Evolutionary conservation across 2,888 invertebrate genomes (phyloP).

Genomic region (Gastracanthus pulcherrimus): DNA sequence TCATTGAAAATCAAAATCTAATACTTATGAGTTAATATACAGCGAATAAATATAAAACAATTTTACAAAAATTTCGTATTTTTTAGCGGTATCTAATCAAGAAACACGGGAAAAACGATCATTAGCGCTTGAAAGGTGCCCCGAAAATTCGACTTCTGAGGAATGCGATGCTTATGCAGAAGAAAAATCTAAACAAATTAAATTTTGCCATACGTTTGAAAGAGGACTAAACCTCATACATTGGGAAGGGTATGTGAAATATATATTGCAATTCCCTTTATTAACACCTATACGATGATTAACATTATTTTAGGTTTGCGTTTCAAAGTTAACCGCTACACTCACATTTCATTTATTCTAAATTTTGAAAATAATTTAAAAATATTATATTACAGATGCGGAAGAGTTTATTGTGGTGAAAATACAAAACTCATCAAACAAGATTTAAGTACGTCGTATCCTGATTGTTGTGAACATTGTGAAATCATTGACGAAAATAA

Average conservation of each 20-base stretch:
- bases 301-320: background rate
- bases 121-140: conserved; percentile 5
- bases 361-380: conserved; percentile 20
- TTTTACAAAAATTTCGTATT: background rate
- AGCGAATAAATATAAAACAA: background rate
- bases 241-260: conserved; percentile 40
- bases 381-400: conserved; percentile 42
- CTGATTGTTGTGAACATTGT: conserved; percentile 45
- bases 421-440: background rate
- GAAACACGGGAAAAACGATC: conserved; percentile 26
- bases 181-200: background rate
- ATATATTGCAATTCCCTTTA: background rate
- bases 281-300: background rate
- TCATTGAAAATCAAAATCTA: too few relatives aligned
- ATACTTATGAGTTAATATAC: background rate
- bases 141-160: background rate
- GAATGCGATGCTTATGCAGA: conserved; percentile 15
- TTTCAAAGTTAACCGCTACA: too few relatives aligned
- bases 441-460: conserved; percentile 44
- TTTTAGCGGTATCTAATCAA: background rate
- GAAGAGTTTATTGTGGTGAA: conserved; percentile 20
- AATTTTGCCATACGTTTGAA: background rate
- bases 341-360: too few relatives aligned
- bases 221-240: background rate
- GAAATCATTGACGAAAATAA: background rate